Conservation (phyloP, 2,797 vertebrate genomes). For the Distichodus sexfasciatus region DNA sequence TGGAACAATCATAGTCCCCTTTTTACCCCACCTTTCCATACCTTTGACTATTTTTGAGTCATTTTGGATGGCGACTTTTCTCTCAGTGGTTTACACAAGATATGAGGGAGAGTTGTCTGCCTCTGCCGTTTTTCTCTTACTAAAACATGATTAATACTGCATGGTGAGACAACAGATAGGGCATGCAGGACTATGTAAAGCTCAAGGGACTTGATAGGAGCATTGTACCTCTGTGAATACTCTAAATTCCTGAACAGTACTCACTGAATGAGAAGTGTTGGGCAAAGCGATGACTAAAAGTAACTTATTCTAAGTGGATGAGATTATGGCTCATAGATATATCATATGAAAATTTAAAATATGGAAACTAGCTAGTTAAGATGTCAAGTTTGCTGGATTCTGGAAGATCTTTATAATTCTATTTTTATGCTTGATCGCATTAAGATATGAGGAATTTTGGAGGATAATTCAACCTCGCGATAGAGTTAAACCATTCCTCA, state of each 20-base stretch:
- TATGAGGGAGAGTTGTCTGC: not conserved
- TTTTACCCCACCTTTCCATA: conserved; percentile 6
- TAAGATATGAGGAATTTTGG: too few species aligned
- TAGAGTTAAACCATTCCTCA: too few species aligned
- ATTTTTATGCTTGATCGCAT: too few species aligned
- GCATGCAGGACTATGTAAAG: conserved; percentile 41
- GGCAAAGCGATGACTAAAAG: not conserved
- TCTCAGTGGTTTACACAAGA: not conserved
- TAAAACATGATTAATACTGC: conserved; percentile 68
- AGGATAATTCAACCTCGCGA: too few species aligned
- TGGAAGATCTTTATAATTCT: too few species aligned
- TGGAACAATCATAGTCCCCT: not conserved
- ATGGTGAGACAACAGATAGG: conserved; percentile 58
- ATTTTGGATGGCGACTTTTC: not conserved
- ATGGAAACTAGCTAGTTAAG: too few species aligned
- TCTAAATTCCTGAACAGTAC: conserved; percentile 11
- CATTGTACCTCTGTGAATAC: not conserved
- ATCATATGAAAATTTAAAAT: too few species aligned
- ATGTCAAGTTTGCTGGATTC: too few species aligned
- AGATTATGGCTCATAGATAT: too few species aligned
- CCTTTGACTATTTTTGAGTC: conserved; percentile 8
- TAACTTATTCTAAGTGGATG: too few species aligned
- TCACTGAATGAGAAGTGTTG: not conserved
- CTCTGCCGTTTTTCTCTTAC: conserved; percentile 31
- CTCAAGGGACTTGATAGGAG: not conserved